Evolutionary conservation across 2,888 invertebrate species (phyloP), one percentile per base, ranked within the genome.

Genomic region (Spodoptera picta): DNA sequence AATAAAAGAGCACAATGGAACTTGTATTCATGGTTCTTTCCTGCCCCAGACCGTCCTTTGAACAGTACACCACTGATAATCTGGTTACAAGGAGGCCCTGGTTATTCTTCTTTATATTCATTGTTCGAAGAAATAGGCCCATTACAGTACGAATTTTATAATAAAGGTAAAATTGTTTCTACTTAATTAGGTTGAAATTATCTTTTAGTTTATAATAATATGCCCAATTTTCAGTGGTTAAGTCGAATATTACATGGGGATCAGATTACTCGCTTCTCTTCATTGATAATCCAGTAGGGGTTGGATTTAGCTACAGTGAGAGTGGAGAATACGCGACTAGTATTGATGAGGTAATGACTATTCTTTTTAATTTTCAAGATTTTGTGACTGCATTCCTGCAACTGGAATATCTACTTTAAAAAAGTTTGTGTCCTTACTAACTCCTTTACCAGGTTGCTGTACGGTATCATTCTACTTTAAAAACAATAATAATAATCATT

Each of bases 21-120:
- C 83, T 87, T 96, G 81, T 97, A 96, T 89, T 97, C 97, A 87
- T 97, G 97, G 97, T 97, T 96, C 82, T 96, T 97, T 81, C 96
- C 96, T 0, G 95, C 96, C 0, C 88, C 64, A 50, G 62, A 44
- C 3, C 19, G 60, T 47, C 47, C 54, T 91, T 84, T 83, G 11
- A 79, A 82, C 5, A 76, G 64, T 11, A 87, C 91, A 6, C 92
- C 92, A 4, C 80, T 90, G 53, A 68, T 92, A n/a, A 72, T 92
- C 41, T 94, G 93, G 93, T 82, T 93, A 2, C 92, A 94, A 79
- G 93, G 93, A 12, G 93, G 93, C 0, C 93, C 92, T 9, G 93
- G 93, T 3, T 80, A 75, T 2, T 90, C 92, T 4, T 92, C 91
- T 0, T 69, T 93, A 11, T 88, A 81, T 58, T 92, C 91, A 1